Base-by-base conservation (phyloP, 2,113 vertebrate genomes). In the Stegostoma tigrinum region DNA sequence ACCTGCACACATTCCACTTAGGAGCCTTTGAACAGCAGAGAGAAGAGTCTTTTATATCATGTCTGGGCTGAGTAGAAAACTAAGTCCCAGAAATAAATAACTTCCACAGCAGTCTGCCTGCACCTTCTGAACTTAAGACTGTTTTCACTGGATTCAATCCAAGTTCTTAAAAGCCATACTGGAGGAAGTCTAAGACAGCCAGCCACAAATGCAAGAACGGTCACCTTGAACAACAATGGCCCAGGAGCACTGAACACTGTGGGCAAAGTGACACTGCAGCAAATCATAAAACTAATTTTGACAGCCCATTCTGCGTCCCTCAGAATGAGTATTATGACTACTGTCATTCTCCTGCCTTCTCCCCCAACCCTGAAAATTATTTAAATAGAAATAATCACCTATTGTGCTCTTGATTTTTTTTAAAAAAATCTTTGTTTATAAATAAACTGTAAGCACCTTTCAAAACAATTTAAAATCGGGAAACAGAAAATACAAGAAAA, bases 1-100 rank as follows among this genome's bases (percentile, higher is more conserved):
- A n/a, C 89, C 30, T 93, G 89, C 55, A 21, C 89, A 93, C 52
- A 90, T 93, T n/a, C 89, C 61, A 93, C n/a, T 66, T 66, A 66
- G 52, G 52, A 90, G 30, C 61, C 52, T 90, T 61, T 61, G 52
- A 64, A 55, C 14, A 14, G 52, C 80, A 83, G 38, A 83, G 17
- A 83, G 80, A 42, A 17, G 80, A 42, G 38, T 83, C 27, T 38
- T 93, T 93, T 66, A 64, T 3, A 61, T 34, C 61, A 38, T 38
- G 89, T 93, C 89, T 93, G 17, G 89, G 30, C 89, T 66, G 34
- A 21, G 89, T 66, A 93, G 61, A 38, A 38, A 66, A n/a, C 89
- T 21, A 91, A n/a, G 21, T 93, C 55, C 64, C 61, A 66, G 89
- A 93, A 93, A 66, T 93, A n/a, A 38, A 64, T 67, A 91, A 5